Evolutionary conservation across 2,113 vertebrate species (phyloP).

Genomic region (Panthera leo): DNA sequence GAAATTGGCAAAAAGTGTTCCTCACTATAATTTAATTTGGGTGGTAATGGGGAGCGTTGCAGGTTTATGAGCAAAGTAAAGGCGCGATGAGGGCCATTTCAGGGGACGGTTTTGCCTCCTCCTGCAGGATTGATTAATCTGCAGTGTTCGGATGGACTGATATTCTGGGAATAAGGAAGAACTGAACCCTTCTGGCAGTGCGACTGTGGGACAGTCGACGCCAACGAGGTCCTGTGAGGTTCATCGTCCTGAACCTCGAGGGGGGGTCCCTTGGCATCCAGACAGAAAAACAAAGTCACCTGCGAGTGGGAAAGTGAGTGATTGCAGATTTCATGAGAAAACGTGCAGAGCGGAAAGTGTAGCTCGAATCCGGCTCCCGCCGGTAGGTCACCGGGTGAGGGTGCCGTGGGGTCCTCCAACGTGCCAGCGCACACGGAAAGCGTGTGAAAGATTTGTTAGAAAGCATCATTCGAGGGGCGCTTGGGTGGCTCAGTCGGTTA

Average conservation of each 20-base stretch:
- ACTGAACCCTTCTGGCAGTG: not conserved
- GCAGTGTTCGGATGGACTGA: not conserved
- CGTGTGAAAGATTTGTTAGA: too few relatives aligned
- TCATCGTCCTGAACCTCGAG: too few relatives aligned
- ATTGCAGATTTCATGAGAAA: not conserved
- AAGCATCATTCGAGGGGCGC: not conserved
- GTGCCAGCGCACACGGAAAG: not conserved
- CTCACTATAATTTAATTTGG: not conserved
- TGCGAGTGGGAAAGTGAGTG: not conserved
- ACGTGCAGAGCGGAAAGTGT: not conserved
- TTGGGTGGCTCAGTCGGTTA: too few relatives aligned
- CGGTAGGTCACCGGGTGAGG: not conserved
- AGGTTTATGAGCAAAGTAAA: not conserved
- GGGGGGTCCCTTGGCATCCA: not conserved
- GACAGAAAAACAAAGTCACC: not conserved
- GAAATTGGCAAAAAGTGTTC: not conserved
- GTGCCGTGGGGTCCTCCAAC: not conserved
- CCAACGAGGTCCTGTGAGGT: not conserved
- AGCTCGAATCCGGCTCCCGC: not conserved
- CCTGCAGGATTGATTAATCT: not conserved
- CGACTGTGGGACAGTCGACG: rapidly evolving
- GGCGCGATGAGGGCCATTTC: too few relatives aligned
- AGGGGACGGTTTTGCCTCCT: not conserved
- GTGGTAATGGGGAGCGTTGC: not conserved
- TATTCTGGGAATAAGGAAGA: not conserved